A percentile compares a stretch with the other conserved stretches of the same genome.
These are phyloP conservation scores for Saimiri boliviensis DNA, from an alignment of 2,113 vertebrate genomes.

Conservation along the genomic window DNA sequence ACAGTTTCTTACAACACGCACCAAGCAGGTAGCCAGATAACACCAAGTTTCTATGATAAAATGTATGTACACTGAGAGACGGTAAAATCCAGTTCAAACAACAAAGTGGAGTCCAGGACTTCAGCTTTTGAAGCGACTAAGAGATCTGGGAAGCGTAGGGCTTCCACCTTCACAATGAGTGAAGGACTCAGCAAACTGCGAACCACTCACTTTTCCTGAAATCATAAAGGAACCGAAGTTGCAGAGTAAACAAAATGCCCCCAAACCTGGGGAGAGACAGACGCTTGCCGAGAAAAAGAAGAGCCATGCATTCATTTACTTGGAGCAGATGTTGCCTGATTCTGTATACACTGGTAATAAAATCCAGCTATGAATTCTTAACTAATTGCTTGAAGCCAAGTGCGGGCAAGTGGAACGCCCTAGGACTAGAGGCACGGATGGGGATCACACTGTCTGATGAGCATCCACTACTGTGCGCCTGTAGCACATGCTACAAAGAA, in stretches of 20 bases:
- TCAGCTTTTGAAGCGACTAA: neutral
- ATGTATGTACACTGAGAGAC: neutral
- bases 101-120: neutral
- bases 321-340: neutral
- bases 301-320: fast-evolving
- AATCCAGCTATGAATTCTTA: neutral
- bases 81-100: neutral
- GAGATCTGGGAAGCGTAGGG: neutral
- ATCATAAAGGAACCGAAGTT: neutral
- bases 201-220: neutral
- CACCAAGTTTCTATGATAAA: neutral
- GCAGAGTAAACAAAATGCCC: neutral
- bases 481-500: fast-evolving
- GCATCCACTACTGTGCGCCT: fast-evolving
- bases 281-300: neutral
- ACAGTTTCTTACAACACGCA: neutral
- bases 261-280: neutral
- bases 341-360: fast-evolving
- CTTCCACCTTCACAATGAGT: neutral
- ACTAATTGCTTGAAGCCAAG: neutral
- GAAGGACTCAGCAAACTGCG: neutral
- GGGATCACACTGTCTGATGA: fast-evolving
- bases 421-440: fast-evolving
- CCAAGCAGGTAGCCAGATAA: neutral
- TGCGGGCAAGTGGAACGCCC: fast-evolving